Evolutionary conservation across 2,113 vertebrate species (phyloP).

Genomic region (Diphyllodes magnificus): DNA sequence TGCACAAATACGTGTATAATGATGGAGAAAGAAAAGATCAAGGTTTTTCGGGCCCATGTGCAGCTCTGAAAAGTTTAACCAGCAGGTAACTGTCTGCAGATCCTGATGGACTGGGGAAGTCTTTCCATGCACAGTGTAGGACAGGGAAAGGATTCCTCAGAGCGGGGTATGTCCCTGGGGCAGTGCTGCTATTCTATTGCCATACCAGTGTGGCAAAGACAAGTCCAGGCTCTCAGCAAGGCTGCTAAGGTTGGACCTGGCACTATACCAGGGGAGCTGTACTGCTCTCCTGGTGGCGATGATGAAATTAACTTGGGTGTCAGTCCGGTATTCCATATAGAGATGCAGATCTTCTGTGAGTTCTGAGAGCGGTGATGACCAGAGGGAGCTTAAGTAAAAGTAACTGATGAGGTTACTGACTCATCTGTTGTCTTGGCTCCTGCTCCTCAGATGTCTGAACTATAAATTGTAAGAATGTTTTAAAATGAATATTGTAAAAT

Average conservation of each 20-base stretch:
- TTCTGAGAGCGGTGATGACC: neutral
- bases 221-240: neutral
- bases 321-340: rapidly evolving
- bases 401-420: neutral
- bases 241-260: neutral
- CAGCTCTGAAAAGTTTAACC: neutral
- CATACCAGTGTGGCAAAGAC: neutral
- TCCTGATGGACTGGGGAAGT: neutral
- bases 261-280: neutral
- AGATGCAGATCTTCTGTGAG: neutral
- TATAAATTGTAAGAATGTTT: neutral
- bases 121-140: neutral
- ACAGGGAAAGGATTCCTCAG: neutral
- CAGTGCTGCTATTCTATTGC: neutral
- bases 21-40: neutral
- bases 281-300: neutral
- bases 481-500: neutral
- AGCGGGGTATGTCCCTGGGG: rapidly evolving
- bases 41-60: neutral
- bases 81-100: neutral
- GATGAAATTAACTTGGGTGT: neutral
- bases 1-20: neutral
- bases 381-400: neutral
- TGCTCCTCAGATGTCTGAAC: neutral
- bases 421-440: neutral